Base-by-base conservation (phyloP, 1,140 invertebrate genomes). In the Thaumatotibia leucotreta region DNA sequence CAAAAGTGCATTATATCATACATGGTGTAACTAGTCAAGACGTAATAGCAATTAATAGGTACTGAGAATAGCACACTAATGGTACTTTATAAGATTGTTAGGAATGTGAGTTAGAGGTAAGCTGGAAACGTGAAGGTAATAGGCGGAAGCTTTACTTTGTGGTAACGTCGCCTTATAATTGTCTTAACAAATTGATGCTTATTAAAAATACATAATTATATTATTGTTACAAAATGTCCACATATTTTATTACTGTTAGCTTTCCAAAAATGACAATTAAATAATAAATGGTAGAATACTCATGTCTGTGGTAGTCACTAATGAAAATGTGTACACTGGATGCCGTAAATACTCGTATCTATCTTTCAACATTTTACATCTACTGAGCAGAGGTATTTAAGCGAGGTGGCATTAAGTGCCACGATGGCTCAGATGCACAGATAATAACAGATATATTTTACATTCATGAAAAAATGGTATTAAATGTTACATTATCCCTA, bases 91-190 rank as follows among this genome's bases (percentile, higher is more conserved):
- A 83, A 83, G 77, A 73, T 75, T 77, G 75, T 80, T 76, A 73
- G 77, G 73, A 86, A 79, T 83, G 85, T 88, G 84, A 87, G 83
- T 73, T 83, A 84, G 79, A 67, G 61, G 61, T 77, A 83, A 76
- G 70, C 67, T 70, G 64, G 58, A 67, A 45, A 45, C 6, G 39
- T 45, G 4, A 31, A 27, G 52, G 52, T 58, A 14, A 58, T 29
- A 45, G 39, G 39, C 23, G 52, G 23, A 58, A 58, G 23, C 52
- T 58, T 52, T 54, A 54, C 50, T 24, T 54, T 58, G 20, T 58
- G 52, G 27, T 29, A 58, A 58, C 52, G 29, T 58, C 52, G 52
- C 52, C 52, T 58, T 58, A 58, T 31, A 5, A 27, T 58, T 58
- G 52, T 58, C 27, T 31, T 58, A 58, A n/a, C 39, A 58, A 31